These are phyloP conservation scores for Epizoanthus stellaris DNA, from an alignment of 92 coral and sea anemone genomes.

Conservation along the genomic window DNA sequence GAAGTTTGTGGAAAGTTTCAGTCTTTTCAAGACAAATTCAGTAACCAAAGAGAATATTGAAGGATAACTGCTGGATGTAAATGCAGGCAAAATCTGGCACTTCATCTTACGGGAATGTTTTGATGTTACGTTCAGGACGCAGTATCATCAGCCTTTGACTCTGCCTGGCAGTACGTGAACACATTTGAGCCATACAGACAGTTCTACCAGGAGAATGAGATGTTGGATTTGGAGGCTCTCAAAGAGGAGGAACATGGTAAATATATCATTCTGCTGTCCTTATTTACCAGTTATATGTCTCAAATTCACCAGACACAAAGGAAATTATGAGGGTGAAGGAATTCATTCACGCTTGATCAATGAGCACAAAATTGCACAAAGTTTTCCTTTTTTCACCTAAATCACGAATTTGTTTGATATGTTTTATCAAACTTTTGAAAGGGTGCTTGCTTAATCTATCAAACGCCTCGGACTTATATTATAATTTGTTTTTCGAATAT, in stretches of 20 bases:
- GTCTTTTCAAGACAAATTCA: too few species aligned
- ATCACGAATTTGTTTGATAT: too few species aligned
- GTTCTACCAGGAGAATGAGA: slow-evolving; percentile 97
- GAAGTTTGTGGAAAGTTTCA: too few species aligned
- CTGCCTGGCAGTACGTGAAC: slow-evolving; percentile 91
- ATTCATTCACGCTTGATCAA: neutral
- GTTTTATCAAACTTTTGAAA: too few species aligned
- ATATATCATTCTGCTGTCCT: neutral
- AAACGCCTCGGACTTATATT: too few species aligned
- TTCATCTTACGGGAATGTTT: neutral
- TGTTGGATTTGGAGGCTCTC: slow-evolving; percentile 88
- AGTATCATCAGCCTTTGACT: slow-evolving; percentile 88
- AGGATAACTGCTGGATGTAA: neutral
- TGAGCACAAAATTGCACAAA: too few species aligned
- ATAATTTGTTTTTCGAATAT: too few species aligned
- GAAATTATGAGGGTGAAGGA: neutral
- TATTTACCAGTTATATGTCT: neutral
- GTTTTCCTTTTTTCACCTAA: too few species aligned
- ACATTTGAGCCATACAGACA: slow-evolving; percentile 93
- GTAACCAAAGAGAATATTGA: too few species aligned
- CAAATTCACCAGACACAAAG: neutral
- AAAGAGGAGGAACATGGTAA: slow-evolving; percentile 89
- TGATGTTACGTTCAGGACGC: slow-evolving; percentile 75
- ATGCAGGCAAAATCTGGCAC: neutral
- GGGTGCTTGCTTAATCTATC: too few species aligned